Evolutionary conservation across 2,888 invertebrate genomes (phyloP), one percentile per base, ranked within the genome.

Genomic region (Cetonia aurata): DNA sequence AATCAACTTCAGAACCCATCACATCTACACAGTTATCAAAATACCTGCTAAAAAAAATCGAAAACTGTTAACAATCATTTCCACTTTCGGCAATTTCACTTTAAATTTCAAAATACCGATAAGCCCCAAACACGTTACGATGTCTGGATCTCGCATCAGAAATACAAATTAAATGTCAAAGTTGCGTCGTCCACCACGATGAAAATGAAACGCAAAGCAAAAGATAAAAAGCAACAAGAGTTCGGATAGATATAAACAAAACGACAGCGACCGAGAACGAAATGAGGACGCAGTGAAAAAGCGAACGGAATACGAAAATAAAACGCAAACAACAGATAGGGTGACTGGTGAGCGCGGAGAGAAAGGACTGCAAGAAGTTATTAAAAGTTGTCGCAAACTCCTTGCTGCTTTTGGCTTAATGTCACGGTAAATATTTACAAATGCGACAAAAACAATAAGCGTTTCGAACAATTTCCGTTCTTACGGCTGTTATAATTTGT

Each of bases 341-440:
- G 46, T 44, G 12, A 44, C 19, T 25, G 46, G 8, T 25, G 37
- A 13, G 37, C 33, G 37, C 56, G 56, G 13, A 33, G 31, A 25
- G 46, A 48, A 60, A 19, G 31, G 25, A 60, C 25, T 60, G 15
- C 48, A 60, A 60, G 60, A 60, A 60, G 60, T 60, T 60, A 60
- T 60, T 60, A 60, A 33, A 60, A 60, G 60, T 60, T 60, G 60
- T 15, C 60, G 46, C 25, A 46, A 60, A 60, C 60, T 60, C 48
- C 6, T 46, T 60, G 48, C 33, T 48, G 48, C 48, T 60, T 48
- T 60, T 31, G 33, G 60, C 15, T 60, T 60, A 60, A 60, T 60
- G 60, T 60, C 13, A 60, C 60, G 46, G 60, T 60, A 60, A 60
- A 60, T 60, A 60, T 60, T 60, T 60, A 42, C 60, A 48, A 33